Base-by-base conservation (phyloP, 2,113 vertebrate genomes). In the Catharus minimus region DNA sequence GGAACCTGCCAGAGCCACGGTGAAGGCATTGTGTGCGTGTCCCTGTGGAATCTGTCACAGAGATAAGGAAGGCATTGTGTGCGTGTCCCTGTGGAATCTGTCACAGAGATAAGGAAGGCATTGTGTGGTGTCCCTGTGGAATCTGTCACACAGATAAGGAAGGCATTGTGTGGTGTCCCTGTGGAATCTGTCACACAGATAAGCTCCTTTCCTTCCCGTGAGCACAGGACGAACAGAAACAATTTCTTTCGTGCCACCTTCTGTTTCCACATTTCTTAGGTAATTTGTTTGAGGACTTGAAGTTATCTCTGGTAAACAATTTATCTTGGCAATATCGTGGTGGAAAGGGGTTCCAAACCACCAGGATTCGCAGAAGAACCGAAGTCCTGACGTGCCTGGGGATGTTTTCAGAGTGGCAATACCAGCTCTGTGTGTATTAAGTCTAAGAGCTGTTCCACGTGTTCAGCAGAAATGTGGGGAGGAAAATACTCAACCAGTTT, bases 281-380 rank as follows among this genome's bases (percentile, higher is more conserved):
- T 92, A 91, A 94, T 93, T 91, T 92, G 91, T 95, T 95, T 91
- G 91, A 94, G 79, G 90, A 69, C 50, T 30, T 15, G 30, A 33
- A 94, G 60, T 82, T 91, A 82, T 94, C 92, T 87, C 88, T 82
- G 82, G 71, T 65, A 91, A 96, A 92, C 90, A 76, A 71, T 96
- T 95, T 95, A 33, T 71, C 82, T 94, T 95, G 92, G 89, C 93
- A 64, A 6, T 53, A 10, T n/a, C 19, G 33, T 27, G 49, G n/a
- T 55, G 88, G 85, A 65, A 89, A 55, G 10, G 36, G 52, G 16
- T 71, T 88, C 72, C 85, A 88, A 91, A 68, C 9, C 88, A 76
- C 43, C 23, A 11, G 33, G 43, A 57, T 44, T 41, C 1, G 32
- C 36, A 67, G 78, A 53, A 84, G 84, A 89, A 92, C 24, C 23